Base-by-base conservation (phyloP, 1,140 invertebrate genomes). In the Pteromalus puparum region DNA sequence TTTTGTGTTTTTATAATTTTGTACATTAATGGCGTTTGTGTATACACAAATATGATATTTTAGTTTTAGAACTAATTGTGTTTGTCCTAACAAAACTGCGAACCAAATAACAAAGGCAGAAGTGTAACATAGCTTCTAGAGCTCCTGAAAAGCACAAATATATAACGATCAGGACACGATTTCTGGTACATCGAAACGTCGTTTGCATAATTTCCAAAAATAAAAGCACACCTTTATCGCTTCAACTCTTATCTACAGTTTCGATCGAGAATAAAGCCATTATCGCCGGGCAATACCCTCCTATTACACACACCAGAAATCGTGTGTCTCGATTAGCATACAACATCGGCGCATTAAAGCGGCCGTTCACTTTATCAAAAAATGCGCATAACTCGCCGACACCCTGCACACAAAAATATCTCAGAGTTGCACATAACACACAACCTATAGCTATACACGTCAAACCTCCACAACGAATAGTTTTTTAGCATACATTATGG, bases 281-380 rank as follows among this genome's bases (percentile, higher is more conserved):
- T 15, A 6, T 5, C 10, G 4, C 15, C 48, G 48, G 18, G 48
- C 1, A 53, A 53, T 53, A 53, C 13, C 18, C 48, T 53, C 12
- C 18, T 12, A 53, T 6, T 21, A 18, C 3, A 18, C 4, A 18
- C 10, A 67, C 30, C 67, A 75, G 65, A 77, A 70, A 77, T 72
- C 30, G 30, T 9, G 68, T 83, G 46, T 28, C 68, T 77, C 5
- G 24, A 77, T 83, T 46, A 74, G 48, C 30, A 82, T 38, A 74
- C 30, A 18, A 61, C 24, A 81, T 10, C 42, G 42, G 9, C 12
- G 42, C 2, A n/a, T 46, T n/a, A 53, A 73, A 81, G 24, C 67
- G 15, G 79, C 21, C 24, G 24, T 34, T 81, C 46, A 6, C 6
- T 7, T 18, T 53, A 34, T 34, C 28, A 1, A 73, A 34, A 53